A percentile compares a stretch with the other conserved stretches of the same genome.
phyloP scores from a whole-genome alignment of 2,797 vertebrate species.

The Anas capensis region DNA sequence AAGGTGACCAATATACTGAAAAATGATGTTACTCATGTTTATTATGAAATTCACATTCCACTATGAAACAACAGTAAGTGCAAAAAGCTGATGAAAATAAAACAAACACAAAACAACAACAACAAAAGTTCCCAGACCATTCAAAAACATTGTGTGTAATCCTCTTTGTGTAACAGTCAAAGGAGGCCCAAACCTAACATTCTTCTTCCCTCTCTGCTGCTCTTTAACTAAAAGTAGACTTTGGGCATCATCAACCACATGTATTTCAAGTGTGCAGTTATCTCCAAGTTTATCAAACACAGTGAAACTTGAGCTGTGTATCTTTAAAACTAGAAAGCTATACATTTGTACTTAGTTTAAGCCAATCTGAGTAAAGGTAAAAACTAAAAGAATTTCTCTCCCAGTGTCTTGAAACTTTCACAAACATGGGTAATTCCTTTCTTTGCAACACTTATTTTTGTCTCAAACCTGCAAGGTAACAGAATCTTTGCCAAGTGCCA shows the following conservation, averaged over 20 bases:
- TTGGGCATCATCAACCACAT: neutral
- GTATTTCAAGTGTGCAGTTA: neutral
- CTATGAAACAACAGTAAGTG: slow-evolving; percentile 66
- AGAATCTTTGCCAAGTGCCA: neutral
- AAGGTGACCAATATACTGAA: slow-evolving; percentile 45
- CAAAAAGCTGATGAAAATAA: slow-evolving; percentile 68
- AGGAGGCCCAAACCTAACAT: neutral
- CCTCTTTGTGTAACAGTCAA: neutral
- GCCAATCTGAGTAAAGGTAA: neutral
- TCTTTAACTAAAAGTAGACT: neutral
- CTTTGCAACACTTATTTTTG: neutral
- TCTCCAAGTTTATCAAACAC: neutral
- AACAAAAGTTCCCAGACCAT: slow-evolving; percentile 17
- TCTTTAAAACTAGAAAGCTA: neutral
- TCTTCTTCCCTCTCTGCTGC: neutral
- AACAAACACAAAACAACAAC: neutral
- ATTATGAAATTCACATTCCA: slow-evolving; percentile 76
- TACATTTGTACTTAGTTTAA: neutral
- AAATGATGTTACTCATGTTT: slow-evolving; percentile 72
- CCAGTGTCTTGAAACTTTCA: neutral
- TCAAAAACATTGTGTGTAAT: neutral
- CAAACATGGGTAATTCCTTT: neutral
- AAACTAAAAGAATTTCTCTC: neutral
- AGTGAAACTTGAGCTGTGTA: neutral
- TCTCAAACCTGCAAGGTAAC: neutral